phyloP scores from a whole-genome alignment of 2,113 vertebrate genomes.

The Misgurnus mizolepis region DNA sequence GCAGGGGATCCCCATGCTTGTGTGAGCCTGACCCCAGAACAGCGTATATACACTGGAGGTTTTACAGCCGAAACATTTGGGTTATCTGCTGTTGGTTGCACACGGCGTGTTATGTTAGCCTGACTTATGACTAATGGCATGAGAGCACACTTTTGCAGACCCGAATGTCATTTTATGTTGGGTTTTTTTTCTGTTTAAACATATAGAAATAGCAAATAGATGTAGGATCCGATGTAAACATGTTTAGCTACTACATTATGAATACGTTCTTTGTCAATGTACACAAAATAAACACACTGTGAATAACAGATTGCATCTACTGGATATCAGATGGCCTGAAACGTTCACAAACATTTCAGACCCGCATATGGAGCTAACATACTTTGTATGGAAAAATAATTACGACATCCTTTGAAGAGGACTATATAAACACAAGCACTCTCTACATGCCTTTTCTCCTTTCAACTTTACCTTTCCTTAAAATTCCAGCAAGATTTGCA shows the following conservation, averaged over 20 bases:
- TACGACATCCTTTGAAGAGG: conserved; percentile 68
- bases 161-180: conserved; percentile 8
- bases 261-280: neutral
- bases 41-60: conserved; percentile 48
- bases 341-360: conserved; percentile 43
- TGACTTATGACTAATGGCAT: conserved; percentile 57
- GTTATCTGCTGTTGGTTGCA: conserved; percentile 54
- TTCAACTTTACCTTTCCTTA: conserved; percentile 59
- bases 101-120: conserved; percentile 54
- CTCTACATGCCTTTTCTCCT: conserved; percentile 64
- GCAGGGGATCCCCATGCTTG: conserved; percentile 47
- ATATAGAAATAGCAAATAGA: neutral
- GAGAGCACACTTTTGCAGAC: conserved; percentile 39
- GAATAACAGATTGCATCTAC: neutral
- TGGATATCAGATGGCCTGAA: neutral
- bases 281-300: neutral
- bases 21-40: conserved; percentile 50
- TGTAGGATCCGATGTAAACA: neutral
- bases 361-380: conserved; percentile 58
- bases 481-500: conserved; percentile 65
- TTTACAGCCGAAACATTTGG: conserved; percentile 59
- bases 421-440: conserved; percentile 69
- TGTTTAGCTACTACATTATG: neutral
- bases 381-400: conserved; percentile 70
- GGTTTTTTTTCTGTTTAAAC: neutral